These are phyloP conservation scores for Cettia cetti DNA, from an alignment of 2,113 vertebrate genomes.

Conservation along the genomic window DNA sequence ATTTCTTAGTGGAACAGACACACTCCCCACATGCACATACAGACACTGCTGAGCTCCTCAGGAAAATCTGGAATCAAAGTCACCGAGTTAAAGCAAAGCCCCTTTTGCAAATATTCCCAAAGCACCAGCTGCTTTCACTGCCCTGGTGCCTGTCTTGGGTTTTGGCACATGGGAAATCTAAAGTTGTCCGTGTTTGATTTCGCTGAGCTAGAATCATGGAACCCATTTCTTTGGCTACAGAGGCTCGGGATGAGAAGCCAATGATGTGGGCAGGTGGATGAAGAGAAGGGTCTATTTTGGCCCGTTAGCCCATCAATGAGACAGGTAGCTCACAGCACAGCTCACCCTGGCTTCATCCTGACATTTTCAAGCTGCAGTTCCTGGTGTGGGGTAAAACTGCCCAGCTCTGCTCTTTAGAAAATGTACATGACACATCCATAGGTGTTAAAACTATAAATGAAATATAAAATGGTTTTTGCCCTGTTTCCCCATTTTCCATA, in stretches of 20 bases:
- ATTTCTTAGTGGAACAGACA: not conserved
- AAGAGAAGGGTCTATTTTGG: not conserved
- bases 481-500: not conserved
- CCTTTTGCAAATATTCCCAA: not conserved
- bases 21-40: rapidly evolving
- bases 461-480: not conserved
- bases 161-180: not conserved
- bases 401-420: not conserved
- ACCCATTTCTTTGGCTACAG: not conserved
- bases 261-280: rapidly evolving
- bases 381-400: not conserved
- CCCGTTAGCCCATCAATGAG: not conserved
- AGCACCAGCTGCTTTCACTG: rapidly evolving
- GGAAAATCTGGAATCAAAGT: not conserved
- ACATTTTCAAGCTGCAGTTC: not conserved
- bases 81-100: not conserved
- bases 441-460: not conserved
- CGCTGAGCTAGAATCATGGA: rapidly evolving
- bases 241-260: not conserved
- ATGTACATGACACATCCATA: rapidly evolving
- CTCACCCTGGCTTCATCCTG: not conserved
- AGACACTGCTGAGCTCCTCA: not conserved
- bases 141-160: not conserved
- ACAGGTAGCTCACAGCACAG: not conserved
- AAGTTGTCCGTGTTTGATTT: not conserved